Evolutionary conservation across 2,113 vertebrate species (phyloP), one percentile per base, ranked within the genome.

Genomic region (Lepidothrix coronata): DNA sequence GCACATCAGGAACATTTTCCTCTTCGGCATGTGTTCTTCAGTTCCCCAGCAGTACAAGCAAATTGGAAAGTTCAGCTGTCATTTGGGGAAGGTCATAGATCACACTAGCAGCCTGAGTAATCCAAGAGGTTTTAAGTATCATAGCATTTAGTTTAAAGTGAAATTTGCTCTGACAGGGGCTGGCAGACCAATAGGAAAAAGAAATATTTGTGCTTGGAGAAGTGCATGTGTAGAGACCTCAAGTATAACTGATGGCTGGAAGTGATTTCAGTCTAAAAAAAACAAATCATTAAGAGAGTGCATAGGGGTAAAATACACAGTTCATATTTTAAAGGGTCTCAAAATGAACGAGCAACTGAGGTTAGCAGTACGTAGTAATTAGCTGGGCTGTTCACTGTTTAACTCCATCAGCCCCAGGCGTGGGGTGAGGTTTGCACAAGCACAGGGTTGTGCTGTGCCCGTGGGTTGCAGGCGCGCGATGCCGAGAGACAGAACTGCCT

Each of bases 201-300:
- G 95, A 98, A 98, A 98, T 98, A 98, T 99, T 98, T 99, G 97
- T 98, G 98, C 98, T 97, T 88, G 77, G 97, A 97, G 96, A 98
- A 98, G 97, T 97, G 97, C 97, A 96, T 96, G 91, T 97, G 97
- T 97, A 97, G 96, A 98, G 97, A 96, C 97, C 92, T 68, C 87
- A 96, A 97, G 97, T 97, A 97, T 98, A 98, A 98, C 97, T 98
- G 98, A 98, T 98, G 98, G 98, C 98, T 99, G 99, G 98, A 99
- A 99, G 98, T 99, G 98, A 99, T 99, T 99, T 99, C 98, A 98
- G 98, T 98, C 98, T 98, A 98, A 98, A 99, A 96, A 99, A 98
- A 99, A 99, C 98, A 99, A 98, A 98, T 98, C 98, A 98, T 99
- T 99, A 98, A 98, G 98, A 98, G 97, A 98, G 98, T 98, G 98